These are phyloP conservation scores for Oryzias sinensis DNA, from an alignment of 2,797 vertebrate genomes.

Conservation along the genomic window DNA sequence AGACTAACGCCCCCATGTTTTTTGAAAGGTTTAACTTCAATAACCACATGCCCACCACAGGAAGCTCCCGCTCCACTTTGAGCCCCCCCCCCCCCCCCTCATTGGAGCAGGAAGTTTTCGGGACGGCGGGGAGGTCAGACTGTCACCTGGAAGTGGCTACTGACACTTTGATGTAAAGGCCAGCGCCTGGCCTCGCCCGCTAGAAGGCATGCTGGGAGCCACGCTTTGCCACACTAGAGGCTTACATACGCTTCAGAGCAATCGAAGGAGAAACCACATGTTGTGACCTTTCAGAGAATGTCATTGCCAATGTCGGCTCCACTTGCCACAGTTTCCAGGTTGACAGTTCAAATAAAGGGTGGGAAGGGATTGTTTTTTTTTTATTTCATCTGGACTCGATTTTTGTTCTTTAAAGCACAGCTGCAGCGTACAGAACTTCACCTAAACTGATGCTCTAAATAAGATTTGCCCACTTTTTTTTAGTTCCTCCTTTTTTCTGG, in stretches of 20 bases:
- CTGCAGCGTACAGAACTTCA: background rate
- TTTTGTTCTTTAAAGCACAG: background rate
- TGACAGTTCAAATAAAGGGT: conserved; percentile 18
- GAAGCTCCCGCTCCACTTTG: conserved; percentile 19
- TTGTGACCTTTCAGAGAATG: conserved; percentile 64
- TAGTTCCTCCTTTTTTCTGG: background rate
- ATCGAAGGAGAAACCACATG: conserved; percentile 41
- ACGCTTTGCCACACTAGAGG: conserved; percentile 20
- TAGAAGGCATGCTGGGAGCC: conserved; percentile 39
- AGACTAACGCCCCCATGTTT: conserved; percentile 1
- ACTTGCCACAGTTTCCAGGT: conserved; percentile 16
- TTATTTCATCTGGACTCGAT: background rate
- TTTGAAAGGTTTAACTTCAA: conserved; percentile 52
- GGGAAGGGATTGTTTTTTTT: background rate
- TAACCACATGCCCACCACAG: conserved; percentile 17
- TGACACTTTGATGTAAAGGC: conserved; percentile 69
- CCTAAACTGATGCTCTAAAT: background rate
- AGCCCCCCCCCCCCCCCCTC: background rate
- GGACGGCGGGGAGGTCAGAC: conserved; percentile 17
- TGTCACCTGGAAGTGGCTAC: conserved; percentile 46
- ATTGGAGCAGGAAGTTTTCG: conserved; percentile 9
- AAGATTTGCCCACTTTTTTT: background rate
- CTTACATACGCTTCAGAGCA: conserved; percentile 27
- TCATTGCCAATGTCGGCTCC: conserved; percentile 28
- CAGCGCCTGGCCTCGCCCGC: conserved; percentile 18